A percentile compares a stretch with the other conserved stretches of the same genome.
phyloP scores from a whole-genome alignment of 37 sponge, comb jelly and placozoan species.

The Theonella swinhoei region DNA sequence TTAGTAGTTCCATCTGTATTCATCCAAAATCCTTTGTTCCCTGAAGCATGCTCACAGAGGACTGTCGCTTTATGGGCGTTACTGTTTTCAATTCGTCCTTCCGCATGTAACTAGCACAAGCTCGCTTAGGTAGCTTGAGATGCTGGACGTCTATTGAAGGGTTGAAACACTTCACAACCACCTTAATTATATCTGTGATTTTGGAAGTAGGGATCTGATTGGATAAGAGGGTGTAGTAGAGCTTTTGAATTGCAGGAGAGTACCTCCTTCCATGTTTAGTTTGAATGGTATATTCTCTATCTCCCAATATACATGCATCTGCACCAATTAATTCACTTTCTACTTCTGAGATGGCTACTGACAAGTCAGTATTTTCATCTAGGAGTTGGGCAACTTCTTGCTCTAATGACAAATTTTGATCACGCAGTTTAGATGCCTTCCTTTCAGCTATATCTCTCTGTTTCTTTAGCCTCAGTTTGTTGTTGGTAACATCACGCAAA shows the following conservation, averaged over 20 bases:
- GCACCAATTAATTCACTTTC: neutral
- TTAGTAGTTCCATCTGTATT: conserved; percentile 46
- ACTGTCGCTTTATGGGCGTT: conserved; percentile 4
- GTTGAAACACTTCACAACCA: neutral
- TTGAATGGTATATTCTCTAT: conserved; percentile 20
- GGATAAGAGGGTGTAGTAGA: conserved; percentile 23
- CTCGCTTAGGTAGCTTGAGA: neutral
- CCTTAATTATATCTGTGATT: conserved; percentile 11
- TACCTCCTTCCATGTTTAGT: conserved; percentile 11
- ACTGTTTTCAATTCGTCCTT: conserved; percentile 11
- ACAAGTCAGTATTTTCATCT: conserved; percentile 1
- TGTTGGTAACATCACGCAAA: conserved; percentile 10
- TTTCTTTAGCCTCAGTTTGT: neutral
- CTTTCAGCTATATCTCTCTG: neutral
- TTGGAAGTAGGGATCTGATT: conserved; percentile 29
- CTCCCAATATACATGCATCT: neutral
- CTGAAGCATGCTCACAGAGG: neutral
- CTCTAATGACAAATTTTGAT: neutral
- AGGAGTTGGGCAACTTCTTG: neutral
- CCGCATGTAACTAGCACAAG: conserved; percentile 24
- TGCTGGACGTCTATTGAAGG: neutral
- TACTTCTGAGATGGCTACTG: neutral
- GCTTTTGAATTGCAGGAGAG: conserved; percentile 16
- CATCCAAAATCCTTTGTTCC: neutral
- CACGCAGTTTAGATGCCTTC: neutral